A percentile compares a stretch with the other conserved stretches of the same genome.
These are phyloP conservation scores for Muscina levida DNA, from an alignment of 2,888 invertebrate species.

Conservation along the genomic window DNA sequence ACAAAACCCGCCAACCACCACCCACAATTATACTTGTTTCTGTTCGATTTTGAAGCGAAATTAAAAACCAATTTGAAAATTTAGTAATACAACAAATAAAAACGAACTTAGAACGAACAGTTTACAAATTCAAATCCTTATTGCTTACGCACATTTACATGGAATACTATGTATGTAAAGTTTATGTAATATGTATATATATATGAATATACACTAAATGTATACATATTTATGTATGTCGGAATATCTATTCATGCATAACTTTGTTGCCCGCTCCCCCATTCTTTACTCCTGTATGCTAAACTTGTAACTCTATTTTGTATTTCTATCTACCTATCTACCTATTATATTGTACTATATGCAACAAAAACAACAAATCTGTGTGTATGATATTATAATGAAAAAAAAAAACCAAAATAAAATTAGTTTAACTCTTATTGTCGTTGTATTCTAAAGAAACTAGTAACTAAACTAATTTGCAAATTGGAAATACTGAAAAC, in stretches of 20 bases:
- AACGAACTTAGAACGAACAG: no score
- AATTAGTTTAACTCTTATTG: slow-evolving; percentile 30
- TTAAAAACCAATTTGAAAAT: slow-evolving; percentile 28
- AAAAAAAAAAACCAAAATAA: slow-evolving; percentile 1
- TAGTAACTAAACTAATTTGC: no score
- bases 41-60: slow-evolving; percentile 30
- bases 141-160: slow-evolving; percentile 48
- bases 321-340: slow-evolving; percentile 21
- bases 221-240: slow-evolving; percentile 15
- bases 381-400: slow-evolving; percentile 31
- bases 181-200: slow-evolving; percentile 40
- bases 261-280: no score
- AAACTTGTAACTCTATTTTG: no score
- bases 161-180: slow-evolving; percentile 34
- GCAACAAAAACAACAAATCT: no score
- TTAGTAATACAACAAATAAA: background rate
- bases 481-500: no score
- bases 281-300: background rate
- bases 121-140: slow-evolving; percentile 14
- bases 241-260: slow-evolving; percentile 34
- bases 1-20: no score
- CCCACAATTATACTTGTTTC: background rate
- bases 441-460: slow-evolving; percentile 38
- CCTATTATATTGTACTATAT: no score
- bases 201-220: slow-evolving; percentile 20